These are phyloP conservation scores for Pocillopora verrucosa DNA, from an alignment of 64 coral and sea anemone genomes.

Conservation along the genomic window DNA sequence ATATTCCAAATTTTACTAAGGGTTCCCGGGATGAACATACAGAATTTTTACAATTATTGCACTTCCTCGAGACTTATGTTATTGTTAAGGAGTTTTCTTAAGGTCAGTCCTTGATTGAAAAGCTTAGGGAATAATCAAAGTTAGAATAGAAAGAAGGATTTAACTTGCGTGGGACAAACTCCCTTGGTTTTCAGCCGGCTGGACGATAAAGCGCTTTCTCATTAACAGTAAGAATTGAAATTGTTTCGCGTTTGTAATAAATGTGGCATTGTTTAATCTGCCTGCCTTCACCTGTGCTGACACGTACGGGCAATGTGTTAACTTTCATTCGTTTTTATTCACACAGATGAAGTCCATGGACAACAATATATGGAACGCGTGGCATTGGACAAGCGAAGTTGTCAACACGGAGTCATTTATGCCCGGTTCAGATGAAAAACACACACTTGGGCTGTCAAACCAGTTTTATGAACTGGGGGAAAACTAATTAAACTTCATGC, in stretches of 20 bases:
- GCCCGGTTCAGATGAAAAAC: conserved; percentile 7
- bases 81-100: neutral
- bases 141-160: neutral
- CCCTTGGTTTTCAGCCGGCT: neutral
- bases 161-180: neutral
- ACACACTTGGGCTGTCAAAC: conserved; percentile 30
- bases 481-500: conserved; percentile 49
- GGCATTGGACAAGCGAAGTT: conserved; percentile 14
- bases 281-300: conserved; percentile 11
- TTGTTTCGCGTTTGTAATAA: conserved; percentile 28
- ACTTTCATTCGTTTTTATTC: conserved; percentile 18
- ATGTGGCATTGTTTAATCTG: conserved; percentile 23
- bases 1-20: neutral
- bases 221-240: neutral
- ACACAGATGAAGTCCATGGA: neutral
- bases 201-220: neutral
- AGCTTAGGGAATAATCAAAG: neutral
- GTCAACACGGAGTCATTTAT: conserved; percentile 14
- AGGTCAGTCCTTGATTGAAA: neutral
- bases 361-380: conserved; percentile 15
- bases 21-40: neutral
- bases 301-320: conserved; percentile 34
- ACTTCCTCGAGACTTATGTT: neutral
- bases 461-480: conserved; percentile 33
- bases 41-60: neutral